A percentile compares a stretch with the other conserved stretches of the same genome.
Conservation (phyloP, 2,797 vertebrate species). For the Phalloptychus januarius region DNA sequence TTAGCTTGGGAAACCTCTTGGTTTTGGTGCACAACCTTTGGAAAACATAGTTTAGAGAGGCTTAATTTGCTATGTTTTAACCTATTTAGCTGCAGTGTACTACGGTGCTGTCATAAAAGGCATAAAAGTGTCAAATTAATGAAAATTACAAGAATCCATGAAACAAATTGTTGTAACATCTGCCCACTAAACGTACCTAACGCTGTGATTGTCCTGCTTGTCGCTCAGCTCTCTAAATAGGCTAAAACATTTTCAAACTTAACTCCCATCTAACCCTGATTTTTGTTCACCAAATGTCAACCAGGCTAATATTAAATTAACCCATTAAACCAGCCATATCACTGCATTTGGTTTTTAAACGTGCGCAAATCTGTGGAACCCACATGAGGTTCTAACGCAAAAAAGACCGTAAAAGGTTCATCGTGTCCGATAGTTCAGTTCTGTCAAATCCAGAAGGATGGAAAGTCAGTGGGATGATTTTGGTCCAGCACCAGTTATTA, state of each 20-base stretch:
- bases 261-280: conserved; percentile 30
- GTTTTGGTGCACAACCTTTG: conserved; percentile 21
- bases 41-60: conserved; percentile 39
- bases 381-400: conserved; percentile 31
- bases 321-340: conserved; percentile 26
- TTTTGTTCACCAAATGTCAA: conserved; percentile 15
- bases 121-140: conserved; percentile 38
- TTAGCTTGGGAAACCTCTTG: conserved; percentile 21
- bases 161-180: conserved; percentile 21
- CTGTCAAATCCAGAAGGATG: conserved; percentile 48
- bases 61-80: conserved; percentile 51
- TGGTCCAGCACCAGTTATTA: conserved; percentile 59
- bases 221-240: conserved; percentile 37
- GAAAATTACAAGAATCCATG: conserved; percentile 46
- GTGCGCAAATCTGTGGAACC: conserved; percentile 33
- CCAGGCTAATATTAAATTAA: conserved; percentile 10
- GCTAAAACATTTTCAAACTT: conserved; percentile 43
- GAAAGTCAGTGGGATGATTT: conserved; percentile 53
- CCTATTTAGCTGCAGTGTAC: conserved; percentile 45
- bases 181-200: conserved; percentile 24
- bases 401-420: conserved; percentile 34
- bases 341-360: conserved; percentile 41
- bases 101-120: conserved; percentile 46
- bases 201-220: conserved; percentile 61
- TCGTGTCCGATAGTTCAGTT: conserved; percentile 42